phyloP scores from a whole-genome alignment of 2,113 vertebrate species.

The Pipra filicauda region DNA sequence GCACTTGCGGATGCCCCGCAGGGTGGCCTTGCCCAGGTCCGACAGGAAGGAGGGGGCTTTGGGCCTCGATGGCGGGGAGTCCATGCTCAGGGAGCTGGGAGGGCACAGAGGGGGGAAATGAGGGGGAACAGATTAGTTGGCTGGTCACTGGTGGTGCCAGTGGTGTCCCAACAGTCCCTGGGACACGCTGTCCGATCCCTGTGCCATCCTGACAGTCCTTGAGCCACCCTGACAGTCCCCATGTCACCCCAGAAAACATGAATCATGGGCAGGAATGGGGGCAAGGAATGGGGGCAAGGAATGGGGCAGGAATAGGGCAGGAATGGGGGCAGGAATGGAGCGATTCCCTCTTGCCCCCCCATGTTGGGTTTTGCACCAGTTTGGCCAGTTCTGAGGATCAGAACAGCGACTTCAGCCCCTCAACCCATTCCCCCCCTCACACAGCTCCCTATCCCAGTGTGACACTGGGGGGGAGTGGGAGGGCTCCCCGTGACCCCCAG shows the following conservation, averaged over 20 bases:
- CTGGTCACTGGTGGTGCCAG: not conserved
- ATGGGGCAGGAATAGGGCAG: not conserved
- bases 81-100: constrained; percentile 66
- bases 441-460: too few species aligned
- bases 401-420: not conserved
- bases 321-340: not conserved
- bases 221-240: not conserved
- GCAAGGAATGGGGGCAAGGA: not conserved
- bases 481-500: too few species aligned
- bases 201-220: not conserved
- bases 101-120: not conserved
- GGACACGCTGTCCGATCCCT: too few species aligned
- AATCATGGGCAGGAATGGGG: not conserved
- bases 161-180: not conserved
- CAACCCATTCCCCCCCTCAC: too few species aligned
- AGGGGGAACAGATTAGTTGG: not conserved
- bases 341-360: not conserved
- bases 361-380: not conserved
- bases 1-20: constrained; percentile 89
- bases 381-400: not conserved
- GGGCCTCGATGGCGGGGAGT: constrained; percentile 55
- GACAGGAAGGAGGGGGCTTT: constrained; percentile 87
- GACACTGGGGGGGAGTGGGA: too few species aligned
- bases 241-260: not conserved
- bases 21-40: constrained; percentile 88